Percentiles rank a stretch among this genome's conserved stretches.
phyloP scores from a whole-genome alignment of 2,113 vertebrate genomes.

The Myotis davidii region DNA sequence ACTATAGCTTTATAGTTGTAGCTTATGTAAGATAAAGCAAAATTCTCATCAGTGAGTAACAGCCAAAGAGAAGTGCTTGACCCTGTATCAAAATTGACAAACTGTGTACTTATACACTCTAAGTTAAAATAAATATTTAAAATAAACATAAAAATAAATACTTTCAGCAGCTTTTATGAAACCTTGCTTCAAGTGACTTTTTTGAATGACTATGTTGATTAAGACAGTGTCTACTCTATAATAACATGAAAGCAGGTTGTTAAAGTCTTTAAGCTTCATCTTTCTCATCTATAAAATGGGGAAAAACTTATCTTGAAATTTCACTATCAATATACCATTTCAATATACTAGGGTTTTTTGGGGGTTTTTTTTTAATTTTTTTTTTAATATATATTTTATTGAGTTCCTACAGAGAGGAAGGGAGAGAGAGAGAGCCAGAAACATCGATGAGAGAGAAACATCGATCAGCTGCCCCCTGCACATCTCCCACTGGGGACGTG shows the following conservation, averaged over 20 bases:
- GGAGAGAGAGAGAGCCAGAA: too few species aligned
- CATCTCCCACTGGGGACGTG: too few species aligned
- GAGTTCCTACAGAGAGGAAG: too few species aligned
- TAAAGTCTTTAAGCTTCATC: constrained; percentile 31
- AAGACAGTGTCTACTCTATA: background rate
- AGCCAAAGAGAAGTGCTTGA: background rate
- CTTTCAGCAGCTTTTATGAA: constrained; percentile 28
- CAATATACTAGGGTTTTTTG: background rate
- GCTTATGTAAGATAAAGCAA: background rate
- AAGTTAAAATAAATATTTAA: constrained; percentile 19
- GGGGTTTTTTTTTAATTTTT: too few species aligned
- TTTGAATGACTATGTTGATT: background rate
- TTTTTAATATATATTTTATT: too few species aligned
- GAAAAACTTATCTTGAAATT: background rate
- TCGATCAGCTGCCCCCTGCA: too few species aligned
- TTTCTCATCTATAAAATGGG: constrained; percentile 31
- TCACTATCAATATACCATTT: background rate
- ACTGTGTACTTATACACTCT: background rate
- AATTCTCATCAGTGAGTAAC: background rate
- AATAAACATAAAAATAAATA: constrained; percentile 13
- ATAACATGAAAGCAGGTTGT: background rate
- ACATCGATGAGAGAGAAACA: too few species aligned
- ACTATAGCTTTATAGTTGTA: background rate
- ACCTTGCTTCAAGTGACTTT: background rate
- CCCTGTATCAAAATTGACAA: background rate